Evolutionary conservation across 2,888 invertebrate species (phyloP).

Genomic region (Caenorhabditis sp.): DNA sequence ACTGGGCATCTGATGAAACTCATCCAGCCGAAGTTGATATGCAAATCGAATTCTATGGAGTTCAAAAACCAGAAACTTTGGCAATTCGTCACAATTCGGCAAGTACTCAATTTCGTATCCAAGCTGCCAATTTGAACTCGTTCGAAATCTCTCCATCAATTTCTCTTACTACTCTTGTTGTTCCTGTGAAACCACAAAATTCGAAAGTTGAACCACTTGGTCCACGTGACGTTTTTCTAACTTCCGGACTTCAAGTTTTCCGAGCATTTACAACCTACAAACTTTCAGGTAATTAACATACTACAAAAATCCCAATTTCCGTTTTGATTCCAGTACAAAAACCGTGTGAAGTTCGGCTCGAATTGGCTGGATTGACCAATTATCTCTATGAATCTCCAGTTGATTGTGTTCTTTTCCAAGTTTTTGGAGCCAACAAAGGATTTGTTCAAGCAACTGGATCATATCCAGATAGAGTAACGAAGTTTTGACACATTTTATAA

Average conservation of each 20-base stretch:
- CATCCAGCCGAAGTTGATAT: conserved; percentile 44
- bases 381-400: conserved; percentile 93
- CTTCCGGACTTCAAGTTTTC: conserved; percentile 85
- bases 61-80: conserved; percentile 25
- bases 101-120: conserved; percentile 23
- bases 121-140: conserved; percentile 41
- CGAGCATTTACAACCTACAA: conserved; percentile 86
- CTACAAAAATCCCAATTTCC: too few relatives aligned
- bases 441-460: conserved; percentile 86
- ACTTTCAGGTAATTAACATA: conserved; percentile 73
- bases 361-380: conserved; percentile 83
- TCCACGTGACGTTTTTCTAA: conserved; percentile 83
- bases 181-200: conserved; percentile 76
- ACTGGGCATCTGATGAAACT: conserved; percentile 39
- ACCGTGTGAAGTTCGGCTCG: conserved; percentile 66
- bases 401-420: conserved; percentile 89
- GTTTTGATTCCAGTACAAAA: conserved; percentile 50
- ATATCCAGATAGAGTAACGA: conserved; percentile 79
- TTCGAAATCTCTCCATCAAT: conserved; percentile 39
- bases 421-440: conserved; percentile 90
- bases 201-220: conserved; percentile 82
- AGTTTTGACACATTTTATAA: too few relatives aligned
- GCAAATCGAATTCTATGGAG: conserved; percentile 54
- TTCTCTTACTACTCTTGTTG: conserved; percentile 36
- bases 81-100: conserved; percentile 34